Base-by-base conservation (phyloP, 2,797 vertebrate species). In the Coregonus ussuriensis region DNA sequence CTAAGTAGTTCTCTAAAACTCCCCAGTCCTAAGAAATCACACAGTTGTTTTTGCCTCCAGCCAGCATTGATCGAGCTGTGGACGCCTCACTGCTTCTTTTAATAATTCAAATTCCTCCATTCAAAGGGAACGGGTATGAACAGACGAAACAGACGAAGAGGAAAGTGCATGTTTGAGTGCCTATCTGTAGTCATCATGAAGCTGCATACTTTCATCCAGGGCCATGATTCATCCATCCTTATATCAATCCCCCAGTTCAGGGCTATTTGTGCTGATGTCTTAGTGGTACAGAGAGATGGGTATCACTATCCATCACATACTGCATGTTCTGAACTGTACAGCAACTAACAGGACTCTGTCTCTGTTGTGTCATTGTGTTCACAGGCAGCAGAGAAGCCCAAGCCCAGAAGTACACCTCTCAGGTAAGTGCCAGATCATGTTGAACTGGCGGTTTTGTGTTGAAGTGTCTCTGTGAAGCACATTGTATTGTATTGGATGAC, bases 371-470 rank as follows among this genome's bases (percentile, higher is more conserved):
- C 11, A 15, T 51, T 53, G 11, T 56, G 35, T 62, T 21, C 37
- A n/a, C 92, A 95, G 95, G 91, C 93, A 84, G 89, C 93, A 29
- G 95, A 96, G 91, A 96, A 96, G 89, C 89, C 92, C 86, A 96
- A 96, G 87, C 83, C 94, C 87, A 95, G 93, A 92, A 95, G 91
- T 88, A 90, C 94, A 88, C 91, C 95, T 89, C 91, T 94, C 73
- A 96, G 94, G 96, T 96, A 95, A 96, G 95, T 95, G 76, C 76
- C 65, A 68, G 25, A 37, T 80, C 78, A 47, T 70, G 52, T 73
- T 62, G 18, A 59, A 59, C 18, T 21, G 41, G 41, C 9, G 41
- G 56, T 37, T 59, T 75, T 77, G 18, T 47, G 63, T 72, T 51
- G 11, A 72, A 2, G 31, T 2, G 65, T 14, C 4, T 67, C 31